Percentiles rank a stretch among this genome's conserved stretches.
These are phyloP conservation scores for Myoxocephalus aenaeus DNA, from an alignment of 2,797 vertebrate genomes.

Conservation along the genomic window DNA sequence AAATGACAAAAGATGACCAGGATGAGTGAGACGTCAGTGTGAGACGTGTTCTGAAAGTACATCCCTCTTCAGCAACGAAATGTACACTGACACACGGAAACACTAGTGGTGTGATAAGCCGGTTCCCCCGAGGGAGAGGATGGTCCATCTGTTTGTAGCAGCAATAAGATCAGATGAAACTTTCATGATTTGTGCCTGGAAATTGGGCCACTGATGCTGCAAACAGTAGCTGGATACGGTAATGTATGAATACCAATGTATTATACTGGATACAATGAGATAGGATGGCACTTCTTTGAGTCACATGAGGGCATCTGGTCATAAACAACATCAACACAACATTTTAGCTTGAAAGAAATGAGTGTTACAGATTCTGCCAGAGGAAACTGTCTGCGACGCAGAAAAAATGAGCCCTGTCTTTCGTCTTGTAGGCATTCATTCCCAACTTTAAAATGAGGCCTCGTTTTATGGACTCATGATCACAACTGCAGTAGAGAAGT, in stretches of 20 bases:
- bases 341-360: not conserved
- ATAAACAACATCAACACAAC: not conserved
- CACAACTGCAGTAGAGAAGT: not conserved
- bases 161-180: slow-evolving; percentile 50
- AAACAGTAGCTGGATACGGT: slow-evolving; percentile 12
- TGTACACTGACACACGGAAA: slow-evolving; percentile 8
- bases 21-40: not conserved
- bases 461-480: not conserved
- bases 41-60: not conserved
- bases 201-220: slow-evolving; percentile 54
- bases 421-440: not conserved
- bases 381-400: no score
- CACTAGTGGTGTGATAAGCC: slow-evolving; percentile 27
- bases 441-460: not conserved
- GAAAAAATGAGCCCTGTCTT: not conserved
- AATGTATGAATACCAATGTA: slow-evolving; percentile 13
- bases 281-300: not conserved
- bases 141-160: slow-evolving; percentile 50
- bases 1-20: not conserved
- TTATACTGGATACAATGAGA: not conserved
- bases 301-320: not conserved
- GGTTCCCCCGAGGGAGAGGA: slow-evolving; percentile 29
- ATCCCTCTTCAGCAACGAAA: slow-evolving; percentile 6
- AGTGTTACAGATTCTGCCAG: not conserved
- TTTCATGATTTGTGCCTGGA: slow-evolving; percentile 55